Conservation (phyloP, 2,797 vertebrate species). For the Sorex maritimensis region DNA sequence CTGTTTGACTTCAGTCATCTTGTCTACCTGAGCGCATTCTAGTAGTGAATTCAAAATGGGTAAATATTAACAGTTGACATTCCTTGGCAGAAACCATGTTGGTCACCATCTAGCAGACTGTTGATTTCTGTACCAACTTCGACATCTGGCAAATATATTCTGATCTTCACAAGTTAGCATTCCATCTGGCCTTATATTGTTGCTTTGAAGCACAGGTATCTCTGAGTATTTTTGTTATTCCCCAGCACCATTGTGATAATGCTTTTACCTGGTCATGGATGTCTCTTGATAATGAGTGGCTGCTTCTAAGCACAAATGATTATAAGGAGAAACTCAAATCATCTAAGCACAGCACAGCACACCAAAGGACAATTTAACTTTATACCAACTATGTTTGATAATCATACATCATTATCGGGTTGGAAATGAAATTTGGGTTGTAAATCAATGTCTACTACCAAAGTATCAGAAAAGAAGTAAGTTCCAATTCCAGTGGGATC, state of each 20-base stretch:
- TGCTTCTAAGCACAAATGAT: background rate
- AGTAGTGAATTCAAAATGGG: background rate
- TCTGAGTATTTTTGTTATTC: background rate
- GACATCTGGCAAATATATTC: background rate
- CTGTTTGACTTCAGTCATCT: background rate
- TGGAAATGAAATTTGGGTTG: background rate
- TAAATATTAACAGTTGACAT: background rate
- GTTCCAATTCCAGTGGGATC: background rate
- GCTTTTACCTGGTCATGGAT: background rate
- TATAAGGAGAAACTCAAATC: background rate
- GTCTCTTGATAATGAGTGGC: background rate
- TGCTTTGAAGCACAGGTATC: background rate
- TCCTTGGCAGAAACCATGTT: background rate
- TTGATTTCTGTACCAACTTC: background rate
- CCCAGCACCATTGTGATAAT: background rate
- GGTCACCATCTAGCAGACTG: background rate
- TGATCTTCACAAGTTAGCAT: background rate
- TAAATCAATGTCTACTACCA: background rate
- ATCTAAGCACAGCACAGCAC: background rate
- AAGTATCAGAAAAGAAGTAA: slow-evolving; percentile 11
- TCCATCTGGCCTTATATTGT: background rate
- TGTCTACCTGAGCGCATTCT: background rate
- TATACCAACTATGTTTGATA: background rate
- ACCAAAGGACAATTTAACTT: background rate
- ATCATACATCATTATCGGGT: background rate